phyloP scores from a whole-genome alignment of 1,140 invertebrate genomes.

The Dinothrombium tinctorium region DNA sequence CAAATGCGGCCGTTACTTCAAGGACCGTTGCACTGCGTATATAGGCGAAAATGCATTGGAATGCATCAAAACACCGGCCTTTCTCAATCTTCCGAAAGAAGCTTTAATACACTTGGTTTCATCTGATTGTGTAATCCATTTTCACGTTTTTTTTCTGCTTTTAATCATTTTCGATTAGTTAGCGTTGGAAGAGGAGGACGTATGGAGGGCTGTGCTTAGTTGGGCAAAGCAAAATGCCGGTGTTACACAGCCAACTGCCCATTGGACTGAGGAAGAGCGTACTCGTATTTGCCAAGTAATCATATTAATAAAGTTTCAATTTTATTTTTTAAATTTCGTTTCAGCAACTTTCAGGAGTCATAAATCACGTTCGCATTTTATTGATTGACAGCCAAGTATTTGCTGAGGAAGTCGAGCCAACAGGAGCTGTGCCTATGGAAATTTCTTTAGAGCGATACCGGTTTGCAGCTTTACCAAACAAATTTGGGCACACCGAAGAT shows the following conservation, averaged over 20 bases:
- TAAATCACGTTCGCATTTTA: conserved; percentile 59
- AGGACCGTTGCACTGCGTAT: conserved; percentile 58
- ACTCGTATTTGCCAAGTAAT: conserved; percentile 16
- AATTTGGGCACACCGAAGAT: conserved; percentile 23
- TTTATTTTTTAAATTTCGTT: neutral
- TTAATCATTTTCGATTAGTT: conserved; percentile 27
- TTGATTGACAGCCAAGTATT: conserved; percentile 76
- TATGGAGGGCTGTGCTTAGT: conserved; percentile 60
- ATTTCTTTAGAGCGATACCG: conserved; percentile 59
- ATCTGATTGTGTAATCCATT: conserved; percentile 34
- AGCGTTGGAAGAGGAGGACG: conserved; percentile 67
- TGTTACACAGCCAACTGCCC: conserved; percentile 57
- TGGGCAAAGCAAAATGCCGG: conserved; percentile 71
- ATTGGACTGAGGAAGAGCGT: conserved; percentile 74
- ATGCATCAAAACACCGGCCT: conserved; percentile 61
- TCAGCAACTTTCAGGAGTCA: conserved; percentile 47
- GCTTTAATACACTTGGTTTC: conserved; percentile 67
- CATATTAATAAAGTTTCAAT: neutral
- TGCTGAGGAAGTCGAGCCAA: conserved; percentile 78
- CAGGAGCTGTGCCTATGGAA: conserved; percentile 75
- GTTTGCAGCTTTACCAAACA: conserved; percentile 54
- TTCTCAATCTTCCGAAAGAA: conserved; percentile 62
- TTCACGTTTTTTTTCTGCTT: neutral
- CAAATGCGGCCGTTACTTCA: conserved; percentile 33
- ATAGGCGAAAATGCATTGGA: conserved; percentile 71